Conservation (phyloP, 2,888 invertebrate genomes). For the Alcis repandata region DNA sequence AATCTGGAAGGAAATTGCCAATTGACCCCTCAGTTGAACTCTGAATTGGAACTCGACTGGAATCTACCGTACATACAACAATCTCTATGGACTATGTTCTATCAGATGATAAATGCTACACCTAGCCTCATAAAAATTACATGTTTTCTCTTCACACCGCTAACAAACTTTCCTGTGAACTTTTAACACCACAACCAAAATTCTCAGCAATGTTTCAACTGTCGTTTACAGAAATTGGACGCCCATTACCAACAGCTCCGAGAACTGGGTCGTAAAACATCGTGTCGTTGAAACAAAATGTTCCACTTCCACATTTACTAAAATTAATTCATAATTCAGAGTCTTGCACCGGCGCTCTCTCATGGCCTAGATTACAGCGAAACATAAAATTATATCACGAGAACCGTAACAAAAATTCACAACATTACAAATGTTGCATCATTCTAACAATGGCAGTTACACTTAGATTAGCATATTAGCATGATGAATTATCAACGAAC, state of each 20-base stretch:
- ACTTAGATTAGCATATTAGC: constrained; percentile 31
- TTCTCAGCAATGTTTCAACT: constrained; percentile 12
- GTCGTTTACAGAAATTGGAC: constrained; percentile 14
- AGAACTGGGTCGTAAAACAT: constrained; percentile 28
- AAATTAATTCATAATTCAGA: constrained; percentile 40
- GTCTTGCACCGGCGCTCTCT: constrained; percentile 49
- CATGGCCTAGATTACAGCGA: constrained; percentile 50
- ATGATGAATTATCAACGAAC: constrained; percentile 24
- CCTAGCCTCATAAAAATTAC: neutral
- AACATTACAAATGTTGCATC: constrained; percentile 49
- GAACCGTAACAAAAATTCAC: constrained; percentile 47
- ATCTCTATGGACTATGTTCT: neutral
- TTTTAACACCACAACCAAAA: neutral
- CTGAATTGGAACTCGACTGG: constrained; percentile 67
- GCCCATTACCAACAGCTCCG: constrained; percentile 19
- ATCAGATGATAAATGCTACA: neutral
- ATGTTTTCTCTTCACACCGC: neutral
- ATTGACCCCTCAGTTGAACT: constrained; percentile 82
- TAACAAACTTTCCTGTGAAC: constrained; percentile 7
- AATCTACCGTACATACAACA: constrained; percentile 23
- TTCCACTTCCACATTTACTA: constrained; percentile 32
- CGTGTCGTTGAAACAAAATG: constrained; percentile 22
- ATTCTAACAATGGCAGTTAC: constrained; percentile 43
- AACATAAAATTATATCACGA: constrained; percentile 51
- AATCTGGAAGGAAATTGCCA: constrained; percentile 83